Evolutionary conservation across 2,888 invertebrate species (phyloP).

Genomic region (Platerodrilus igneus): DNA sequence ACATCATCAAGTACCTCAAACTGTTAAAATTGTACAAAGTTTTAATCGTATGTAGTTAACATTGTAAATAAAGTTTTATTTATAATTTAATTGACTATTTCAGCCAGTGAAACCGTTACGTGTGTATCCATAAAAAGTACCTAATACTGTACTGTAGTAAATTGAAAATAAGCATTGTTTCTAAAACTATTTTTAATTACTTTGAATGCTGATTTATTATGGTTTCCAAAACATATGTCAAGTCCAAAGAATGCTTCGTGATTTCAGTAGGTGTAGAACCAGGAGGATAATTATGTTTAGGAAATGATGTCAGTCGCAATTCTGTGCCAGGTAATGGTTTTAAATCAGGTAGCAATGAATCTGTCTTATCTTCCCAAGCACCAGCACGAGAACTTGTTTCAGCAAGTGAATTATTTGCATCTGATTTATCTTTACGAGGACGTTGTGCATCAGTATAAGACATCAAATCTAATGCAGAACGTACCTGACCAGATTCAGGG

Average conservation of each 20-base stretch:
- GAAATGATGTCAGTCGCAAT: constrained; percentile 73
- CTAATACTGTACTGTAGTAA: too few species aligned
- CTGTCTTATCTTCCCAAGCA: constrained; percentile 59
- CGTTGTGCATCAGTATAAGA: constrained; percentile 66
- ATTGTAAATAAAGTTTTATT: not conserved
- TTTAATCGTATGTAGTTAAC: too few species aligned
- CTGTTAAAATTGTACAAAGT: too few species aligned
- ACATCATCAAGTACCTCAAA: too few species aligned
- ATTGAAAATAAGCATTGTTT: too few species aligned
- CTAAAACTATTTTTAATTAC: too few species aligned
- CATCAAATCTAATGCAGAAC: constrained; percentile 75
- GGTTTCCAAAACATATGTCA: constrained; percentile 63
- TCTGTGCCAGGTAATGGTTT: constrained; percentile 76
- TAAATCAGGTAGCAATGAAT: constrained; percentile 75
- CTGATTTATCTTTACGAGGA: constrained; percentile 59
- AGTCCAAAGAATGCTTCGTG: constrained; percentile 81
- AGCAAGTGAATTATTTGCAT: constrained; percentile 26
- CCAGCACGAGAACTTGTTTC: constrained; percentile 42
- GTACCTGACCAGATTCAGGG: constrained; percentile 71
- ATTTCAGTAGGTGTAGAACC: constrained; percentile 78
- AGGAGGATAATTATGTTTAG: constrained; percentile 70
- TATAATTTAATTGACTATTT: too few species aligned
- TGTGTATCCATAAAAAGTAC: too few species aligned
- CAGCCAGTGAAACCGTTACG: too few species aligned
- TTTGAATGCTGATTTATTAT: constrained; percentile 55